Evolutionary conservation across 1,140 invertebrate species (phyloP).

Genomic region (Cydia fagiglandana): DNA sequence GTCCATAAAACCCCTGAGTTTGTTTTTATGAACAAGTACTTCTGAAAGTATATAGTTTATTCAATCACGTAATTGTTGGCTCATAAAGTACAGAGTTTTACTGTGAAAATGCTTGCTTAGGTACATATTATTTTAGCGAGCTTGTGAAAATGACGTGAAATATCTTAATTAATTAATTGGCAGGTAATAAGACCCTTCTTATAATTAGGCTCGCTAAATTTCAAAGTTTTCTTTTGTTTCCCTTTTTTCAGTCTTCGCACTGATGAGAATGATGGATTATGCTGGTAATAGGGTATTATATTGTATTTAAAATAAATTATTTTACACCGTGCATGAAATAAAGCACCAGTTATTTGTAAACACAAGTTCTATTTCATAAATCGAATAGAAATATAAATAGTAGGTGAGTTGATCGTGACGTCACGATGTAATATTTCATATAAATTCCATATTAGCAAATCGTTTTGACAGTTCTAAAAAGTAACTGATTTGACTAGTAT

Average conservation of each 20-base stretch:
- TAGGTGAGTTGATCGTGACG: too few species aligned
- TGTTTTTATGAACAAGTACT: not conserved
- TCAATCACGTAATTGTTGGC: not conserved
- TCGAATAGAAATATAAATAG: too few species aligned
- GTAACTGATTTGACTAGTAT: too few species aligned
- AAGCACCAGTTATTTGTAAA: too few species aligned
- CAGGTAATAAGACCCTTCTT: not conserved
- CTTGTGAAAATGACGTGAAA: conserved; percentile 2
- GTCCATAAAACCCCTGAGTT: not conserved
- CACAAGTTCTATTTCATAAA: too few species aligned
- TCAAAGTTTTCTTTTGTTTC: conserved; percentile 23
- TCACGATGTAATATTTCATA: too few species aligned
- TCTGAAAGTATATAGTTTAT: conserved; percentile 4
- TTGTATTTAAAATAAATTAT: too few species aligned
- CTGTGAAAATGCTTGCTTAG: not conserved
- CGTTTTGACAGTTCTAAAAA: too few species aligned
- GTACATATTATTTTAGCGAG: not conserved
- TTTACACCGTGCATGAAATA: too few species aligned
- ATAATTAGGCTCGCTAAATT: conserved; percentile 10
- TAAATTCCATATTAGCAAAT: too few species aligned
- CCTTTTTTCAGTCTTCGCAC: conserved; percentile 6
- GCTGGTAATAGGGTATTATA: too few species aligned
- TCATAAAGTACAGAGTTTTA: not conserved
- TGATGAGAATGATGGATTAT: conserved; percentile 18
- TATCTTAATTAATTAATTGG: not conserved